phyloP scores from a whole-genome alignment of 1,140 invertebrate genomes.

The Eupeodes corollae region DNA sequence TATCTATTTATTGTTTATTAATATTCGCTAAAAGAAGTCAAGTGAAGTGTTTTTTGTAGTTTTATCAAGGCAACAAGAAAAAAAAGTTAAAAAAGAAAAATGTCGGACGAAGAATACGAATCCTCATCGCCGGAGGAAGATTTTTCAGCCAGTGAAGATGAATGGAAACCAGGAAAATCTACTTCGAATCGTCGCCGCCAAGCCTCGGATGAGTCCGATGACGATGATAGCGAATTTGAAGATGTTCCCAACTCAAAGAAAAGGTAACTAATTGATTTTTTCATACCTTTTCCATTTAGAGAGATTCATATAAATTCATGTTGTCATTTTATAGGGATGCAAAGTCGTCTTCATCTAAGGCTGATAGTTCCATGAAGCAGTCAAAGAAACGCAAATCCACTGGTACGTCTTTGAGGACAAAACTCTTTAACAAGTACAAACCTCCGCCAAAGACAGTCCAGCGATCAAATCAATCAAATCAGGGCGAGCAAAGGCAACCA shows the following conservation, averaged over 20 bases:
- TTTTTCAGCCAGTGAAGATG: constrained; percentile 33
- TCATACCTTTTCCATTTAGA: constrained; percentile 3
- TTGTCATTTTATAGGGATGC: constrained; percentile 11
- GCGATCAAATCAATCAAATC: constrained; percentile 20
- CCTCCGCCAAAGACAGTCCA: constrained; percentile 30
- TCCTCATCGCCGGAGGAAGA: constrained; percentile 22
- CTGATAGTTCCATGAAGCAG: constrained; percentile 12
- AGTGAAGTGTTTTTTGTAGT: no score
- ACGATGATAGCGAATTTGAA: constrained; percentile 33
- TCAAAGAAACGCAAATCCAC: constrained; percentile 28
- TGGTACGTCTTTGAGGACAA: constrained; percentile 30
- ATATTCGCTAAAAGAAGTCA: no score
- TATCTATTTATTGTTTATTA: no score
- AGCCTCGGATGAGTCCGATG: constrained; percentile 29
- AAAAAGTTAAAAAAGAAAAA: constrained; percentile 7
- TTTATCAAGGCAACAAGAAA: not conserved
- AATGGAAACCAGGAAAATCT: constrained; percentile 31
- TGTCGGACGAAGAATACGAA: constrained; percentile 34
- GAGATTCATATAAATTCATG: constrained; percentile 1
- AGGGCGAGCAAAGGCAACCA: constrained; percentile 30
- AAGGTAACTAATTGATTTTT: not conserved
- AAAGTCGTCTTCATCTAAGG: constrained; percentile 20
- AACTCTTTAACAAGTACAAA: constrained; percentile 32
- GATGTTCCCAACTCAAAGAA: constrained; percentile 9
- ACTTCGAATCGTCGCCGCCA: constrained; percentile 2